These are phyloP conservation scores for Megalopta genalis DNA, from an alignment of 1,140 invertebrate species.

Conservation along the genomic window DNA sequence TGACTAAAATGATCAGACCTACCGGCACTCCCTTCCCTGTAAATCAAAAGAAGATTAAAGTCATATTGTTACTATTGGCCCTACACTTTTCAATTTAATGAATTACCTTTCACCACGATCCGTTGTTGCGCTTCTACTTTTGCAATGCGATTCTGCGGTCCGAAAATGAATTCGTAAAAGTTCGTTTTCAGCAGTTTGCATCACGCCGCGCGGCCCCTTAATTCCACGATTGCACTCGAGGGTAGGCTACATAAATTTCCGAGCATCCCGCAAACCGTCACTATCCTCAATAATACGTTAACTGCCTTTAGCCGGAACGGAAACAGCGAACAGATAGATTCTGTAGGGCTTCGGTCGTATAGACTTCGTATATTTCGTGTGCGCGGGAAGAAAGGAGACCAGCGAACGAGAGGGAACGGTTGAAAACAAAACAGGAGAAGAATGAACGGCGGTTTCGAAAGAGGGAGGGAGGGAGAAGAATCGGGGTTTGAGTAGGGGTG, in stretches of 20 bases:
- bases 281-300: constrained; percentile 27
- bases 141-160: constrained; percentile 56
- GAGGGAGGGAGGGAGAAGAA: constrained; percentile 6
- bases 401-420: neutral
- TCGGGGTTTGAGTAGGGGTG: neutral
- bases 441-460: neutral
- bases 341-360: constrained; percentile 42
- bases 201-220: no score
- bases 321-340: constrained; percentile 59
- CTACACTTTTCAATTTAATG: neutral
- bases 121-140: constrained; percentile 59
- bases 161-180: no score
- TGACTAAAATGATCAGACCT: constrained; percentile 37
- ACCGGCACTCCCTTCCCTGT: constrained; percentile 63
- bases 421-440: neutral
- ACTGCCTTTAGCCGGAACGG: constrained; percentile 36
- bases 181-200: no score
- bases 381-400: neutral
- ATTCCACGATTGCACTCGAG: no score
- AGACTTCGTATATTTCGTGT: constrained; percentile 62
- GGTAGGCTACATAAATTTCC: no score
- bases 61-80: neutral
- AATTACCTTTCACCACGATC: constrained; percentile 77
- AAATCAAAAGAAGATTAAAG: constrained; percentile 52
- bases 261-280: no score